phyloP scores from a whole-genome alignment of 2,113 vertebrate species.

The Regulus satrapa region DNA sequence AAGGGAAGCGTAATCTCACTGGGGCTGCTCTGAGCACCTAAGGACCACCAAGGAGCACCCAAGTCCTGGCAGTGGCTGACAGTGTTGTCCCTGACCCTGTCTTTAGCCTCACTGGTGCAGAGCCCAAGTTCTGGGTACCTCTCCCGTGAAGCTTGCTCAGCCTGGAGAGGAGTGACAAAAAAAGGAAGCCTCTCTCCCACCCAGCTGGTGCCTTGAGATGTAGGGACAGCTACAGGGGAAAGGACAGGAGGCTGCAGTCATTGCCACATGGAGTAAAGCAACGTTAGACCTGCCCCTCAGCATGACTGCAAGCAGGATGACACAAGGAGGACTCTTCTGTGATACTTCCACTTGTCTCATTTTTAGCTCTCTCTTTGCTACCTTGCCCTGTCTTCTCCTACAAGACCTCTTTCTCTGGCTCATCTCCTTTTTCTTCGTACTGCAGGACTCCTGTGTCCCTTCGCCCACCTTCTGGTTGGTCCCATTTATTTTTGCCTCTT shows the following conservation, averaged over 20 bases:
- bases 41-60: neutral
- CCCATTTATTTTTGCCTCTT: neutral
- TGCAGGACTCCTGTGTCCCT: neutral
- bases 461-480: neutral
- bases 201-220: rapidly evolving
- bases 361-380: neutral
- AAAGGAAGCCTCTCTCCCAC: neutral
- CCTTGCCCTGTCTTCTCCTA: neutral
- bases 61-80: neutral
- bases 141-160: neutral
- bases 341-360: neutral
- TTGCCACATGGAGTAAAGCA: neutral
- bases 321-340: neutral
- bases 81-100: conserved; percentile 33
- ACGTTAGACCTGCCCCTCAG: neutral
- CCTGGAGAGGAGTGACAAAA: neutral
- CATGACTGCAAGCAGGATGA: rapidly evolving
- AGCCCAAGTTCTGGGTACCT: neutral
- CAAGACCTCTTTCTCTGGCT: neutral
- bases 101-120: conserved; percentile 39
- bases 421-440: neutral
- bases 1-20: neutral
- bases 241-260: neutral
- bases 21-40: neutral
- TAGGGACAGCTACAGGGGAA: neutral